Evolutionary conservation across 37 sponge, comb jelly and placozoan genomes (phyloP), one percentile per base, ranked within the genome.

Genomic region (Mnemiopsis leidyi): DNA sequence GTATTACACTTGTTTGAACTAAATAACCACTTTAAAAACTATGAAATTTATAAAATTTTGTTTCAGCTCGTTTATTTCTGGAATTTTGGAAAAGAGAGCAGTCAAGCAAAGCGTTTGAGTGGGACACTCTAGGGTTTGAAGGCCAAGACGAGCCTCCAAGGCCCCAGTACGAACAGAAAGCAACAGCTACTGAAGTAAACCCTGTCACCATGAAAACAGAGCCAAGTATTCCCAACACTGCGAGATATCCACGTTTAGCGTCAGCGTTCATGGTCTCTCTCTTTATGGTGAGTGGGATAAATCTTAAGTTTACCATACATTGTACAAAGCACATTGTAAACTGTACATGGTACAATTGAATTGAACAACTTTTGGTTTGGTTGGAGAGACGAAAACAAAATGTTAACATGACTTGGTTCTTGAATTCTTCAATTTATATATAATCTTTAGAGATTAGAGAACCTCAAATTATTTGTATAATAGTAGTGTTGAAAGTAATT

Each of bases 21-120:
- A 18, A 48, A 48, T 48, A 48, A 48, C 5, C 61, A 48, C 13
- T 48, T 48, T 48, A 48, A 48, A 18, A 36, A 20, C 32, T 93
- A 82, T 69, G 33, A 24, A 24, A n/a, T n/a, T n/a, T n/a, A n/a
- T n/a, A n/a, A n/a, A n/a, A n/a, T n/a, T n/a, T n/a, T n/a, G n/a
- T 38, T 20, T 75, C 77, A 93, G 95, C 96, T 16, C 97, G 96
- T 34, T 71, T 99, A 38, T 99, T 99, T 76, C 94, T 99, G 93
- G 99, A 99, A 94, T 96, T 99, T 68, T 99, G 99, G 99, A 99
- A 99, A 95, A 79, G 99, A 18, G 92, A 95, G 69, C 96, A 99
- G 92, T 95, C 94, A 69, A 73, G 76, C 39, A 94, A 96, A 31
- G 98, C 97, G 94, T 95, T 96, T 93, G 94, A 95, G 38, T 99